Percentiles rank a stretch among this genome's conserved stretches.
phyloP scores from a whole-genome alignment of 2,888 invertebrate genomes.

The Amblyjoppa fuscipennis region DNA sequence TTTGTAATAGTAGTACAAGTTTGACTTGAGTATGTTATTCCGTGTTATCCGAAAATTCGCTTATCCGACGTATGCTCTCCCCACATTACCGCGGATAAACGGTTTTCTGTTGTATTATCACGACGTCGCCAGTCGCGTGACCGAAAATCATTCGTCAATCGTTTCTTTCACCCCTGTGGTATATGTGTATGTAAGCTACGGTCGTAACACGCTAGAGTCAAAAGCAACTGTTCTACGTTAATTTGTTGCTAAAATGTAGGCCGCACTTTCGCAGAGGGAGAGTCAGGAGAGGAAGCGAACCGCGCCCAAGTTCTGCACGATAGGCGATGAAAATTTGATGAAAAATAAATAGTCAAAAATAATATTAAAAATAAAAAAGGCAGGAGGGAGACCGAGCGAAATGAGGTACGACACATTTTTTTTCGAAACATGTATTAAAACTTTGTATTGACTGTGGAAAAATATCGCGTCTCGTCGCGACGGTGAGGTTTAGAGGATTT shows the following conservation, averaged over 20 bases:
- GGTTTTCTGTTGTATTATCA: not conserved
- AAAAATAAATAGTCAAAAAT: not conserved
- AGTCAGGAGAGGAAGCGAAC: conserved; percentile 11
- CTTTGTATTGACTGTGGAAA: too few species aligned
- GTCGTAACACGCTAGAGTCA: not conserved
- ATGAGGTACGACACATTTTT: too few species aligned
- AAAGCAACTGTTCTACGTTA: conserved; percentile 35
- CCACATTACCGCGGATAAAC: too few species aligned
- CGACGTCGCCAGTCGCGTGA: conserved; percentile 48
- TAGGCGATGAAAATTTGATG: not conserved
- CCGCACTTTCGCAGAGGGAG: not conserved
- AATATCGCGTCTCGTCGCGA: too few species aligned
- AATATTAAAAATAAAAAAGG: not conserved
- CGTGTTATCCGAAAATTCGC: too few species aligned
- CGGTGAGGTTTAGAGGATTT: too few species aligned
- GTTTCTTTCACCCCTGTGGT: not conserved
- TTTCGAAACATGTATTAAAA: too few species aligned
- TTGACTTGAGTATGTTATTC: too few species aligned
- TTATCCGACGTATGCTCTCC: too few species aligned
- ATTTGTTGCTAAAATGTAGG: conserved; percentile 48
- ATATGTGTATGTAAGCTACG: conserved; percentile 1
- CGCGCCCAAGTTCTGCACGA: conserved; percentile 16
- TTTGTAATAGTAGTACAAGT: too few species aligned
- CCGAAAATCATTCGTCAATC: conserved; percentile 60
- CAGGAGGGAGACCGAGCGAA: not conserved